Conservation (phyloP, 1,140 invertebrate genomes). For the Acromyrmex charruanus region DNA sequence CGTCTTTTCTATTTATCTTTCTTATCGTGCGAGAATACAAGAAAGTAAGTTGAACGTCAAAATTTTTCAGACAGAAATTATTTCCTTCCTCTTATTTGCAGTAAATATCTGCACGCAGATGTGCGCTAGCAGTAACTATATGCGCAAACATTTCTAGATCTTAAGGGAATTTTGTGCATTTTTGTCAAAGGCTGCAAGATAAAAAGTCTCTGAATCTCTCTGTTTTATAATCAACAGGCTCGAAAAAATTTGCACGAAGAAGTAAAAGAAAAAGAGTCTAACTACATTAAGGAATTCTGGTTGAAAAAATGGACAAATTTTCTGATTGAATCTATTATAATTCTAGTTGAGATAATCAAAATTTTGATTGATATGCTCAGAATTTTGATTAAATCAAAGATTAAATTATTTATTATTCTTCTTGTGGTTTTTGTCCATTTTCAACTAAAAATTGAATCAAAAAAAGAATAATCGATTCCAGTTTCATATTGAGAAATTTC, state of each 20-base stretch:
- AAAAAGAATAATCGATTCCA: background rate
- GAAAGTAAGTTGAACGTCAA: background rate
- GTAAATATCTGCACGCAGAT: background rate
- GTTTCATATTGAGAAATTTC: background rate
- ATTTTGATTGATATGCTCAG: no score
- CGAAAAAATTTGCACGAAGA: background rate
- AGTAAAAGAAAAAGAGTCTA: background rate
- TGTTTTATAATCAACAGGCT: no score
- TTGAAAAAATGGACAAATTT: no score
- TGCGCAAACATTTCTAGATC: background rate
- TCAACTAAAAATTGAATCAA: background rate
- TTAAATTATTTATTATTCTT: no score
- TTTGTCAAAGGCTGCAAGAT: no score
- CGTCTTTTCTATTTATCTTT: conserved; percentile 61
- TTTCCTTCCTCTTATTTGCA: conserved; percentile 6
- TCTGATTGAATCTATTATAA: no score
- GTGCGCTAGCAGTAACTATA: background rate
- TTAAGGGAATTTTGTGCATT: no score
- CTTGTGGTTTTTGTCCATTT: no score
- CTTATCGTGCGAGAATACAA: background rate
- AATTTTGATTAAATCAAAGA: no score
- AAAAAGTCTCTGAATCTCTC: no score
- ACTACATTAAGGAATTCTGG: no score
- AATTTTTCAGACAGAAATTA: conserved; percentile 41
- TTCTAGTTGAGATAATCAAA: no score